These are phyloP conservation scores for Stenotaenia linearis DNA, from an alignment of 2,888 invertebrate genomes.

Conservation along the genomic window DNA sequence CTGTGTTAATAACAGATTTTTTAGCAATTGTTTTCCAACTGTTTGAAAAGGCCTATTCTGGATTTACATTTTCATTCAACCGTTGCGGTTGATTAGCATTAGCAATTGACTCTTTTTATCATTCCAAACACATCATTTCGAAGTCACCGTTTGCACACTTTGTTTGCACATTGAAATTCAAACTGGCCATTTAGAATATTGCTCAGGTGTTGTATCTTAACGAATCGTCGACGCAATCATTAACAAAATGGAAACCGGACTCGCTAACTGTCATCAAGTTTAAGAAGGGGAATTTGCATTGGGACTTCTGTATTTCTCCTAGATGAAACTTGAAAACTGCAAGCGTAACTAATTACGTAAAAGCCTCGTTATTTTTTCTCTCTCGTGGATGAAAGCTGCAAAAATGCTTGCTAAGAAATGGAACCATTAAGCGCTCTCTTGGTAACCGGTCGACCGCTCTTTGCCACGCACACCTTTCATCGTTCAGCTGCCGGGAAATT, in stretches of 20 bases:
- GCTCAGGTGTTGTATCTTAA: neutral
- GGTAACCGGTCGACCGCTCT: constrained; percentile 13
- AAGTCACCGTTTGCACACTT: neutral
- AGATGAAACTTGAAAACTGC: neutral
- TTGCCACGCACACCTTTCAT: constrained; percentile 1
- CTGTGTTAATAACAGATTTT: no score
- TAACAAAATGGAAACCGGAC: constrained; percentile 3
- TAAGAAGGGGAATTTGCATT: neutral
- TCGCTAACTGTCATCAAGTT: neutral
- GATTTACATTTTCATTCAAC: no score
- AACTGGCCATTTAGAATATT: neutral
- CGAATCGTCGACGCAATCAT: neutral
- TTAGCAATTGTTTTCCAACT: no score
- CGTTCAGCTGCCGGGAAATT: neutral
- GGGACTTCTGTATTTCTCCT: neutral
- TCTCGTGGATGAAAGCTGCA: neutral
- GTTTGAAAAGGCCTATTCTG: no score
- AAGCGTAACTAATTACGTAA: constrained; percentile 19
- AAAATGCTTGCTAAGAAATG: constrained; percentile 11
- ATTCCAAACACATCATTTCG: neutral
- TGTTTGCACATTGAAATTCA: neutral
- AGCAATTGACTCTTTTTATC: no score
- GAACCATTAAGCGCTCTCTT: constrained; percentile 11
- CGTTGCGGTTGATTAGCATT: no score
- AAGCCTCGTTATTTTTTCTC: constrained; percentile 7